These are phyloP conservation scores for Rousettus madagascariensis DNA, from an alignment of 2,797 vertebrate species.

Conservation along the genomic window DNA sequence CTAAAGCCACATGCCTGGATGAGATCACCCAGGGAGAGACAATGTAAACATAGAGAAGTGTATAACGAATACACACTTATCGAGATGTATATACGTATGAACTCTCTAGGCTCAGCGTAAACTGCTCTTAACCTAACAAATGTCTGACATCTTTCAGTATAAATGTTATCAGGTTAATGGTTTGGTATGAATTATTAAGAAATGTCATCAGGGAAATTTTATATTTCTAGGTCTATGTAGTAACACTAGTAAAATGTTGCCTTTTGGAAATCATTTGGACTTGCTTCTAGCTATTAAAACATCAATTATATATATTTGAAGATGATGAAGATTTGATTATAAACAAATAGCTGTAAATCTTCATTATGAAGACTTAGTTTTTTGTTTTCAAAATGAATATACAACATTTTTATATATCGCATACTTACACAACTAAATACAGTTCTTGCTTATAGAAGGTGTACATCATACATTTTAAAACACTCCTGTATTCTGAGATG, in stretches of 20 bases:
- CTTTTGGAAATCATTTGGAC: not conserved
- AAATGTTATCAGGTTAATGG: not conserved
- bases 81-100: not conserved
- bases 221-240: not conserved
- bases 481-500: not conserved
- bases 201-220: not conserved
- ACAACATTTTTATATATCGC: not conserved
- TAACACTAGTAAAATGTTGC: not conserved
- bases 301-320: not conserved
- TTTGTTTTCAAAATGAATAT: not conserved
- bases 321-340: not conserved
- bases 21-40: not conserved
- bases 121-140: not conserved
- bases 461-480: not conserved
- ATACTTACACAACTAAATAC: not conserved
- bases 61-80: not conserved
- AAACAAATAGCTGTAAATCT: not conserved
- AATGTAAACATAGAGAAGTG: not conserved
- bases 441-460: not conserved
- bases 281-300: not conserved
- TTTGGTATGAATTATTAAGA: not conserved
- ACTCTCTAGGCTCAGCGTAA: not conserved
- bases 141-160: conserved; percentile 27
- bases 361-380: not conserved
- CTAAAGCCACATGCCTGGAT: not conserved